Base-by-base conservation (phyloP, 2,888 invertebrate species). In the Cylloceria caligata region DNA sequence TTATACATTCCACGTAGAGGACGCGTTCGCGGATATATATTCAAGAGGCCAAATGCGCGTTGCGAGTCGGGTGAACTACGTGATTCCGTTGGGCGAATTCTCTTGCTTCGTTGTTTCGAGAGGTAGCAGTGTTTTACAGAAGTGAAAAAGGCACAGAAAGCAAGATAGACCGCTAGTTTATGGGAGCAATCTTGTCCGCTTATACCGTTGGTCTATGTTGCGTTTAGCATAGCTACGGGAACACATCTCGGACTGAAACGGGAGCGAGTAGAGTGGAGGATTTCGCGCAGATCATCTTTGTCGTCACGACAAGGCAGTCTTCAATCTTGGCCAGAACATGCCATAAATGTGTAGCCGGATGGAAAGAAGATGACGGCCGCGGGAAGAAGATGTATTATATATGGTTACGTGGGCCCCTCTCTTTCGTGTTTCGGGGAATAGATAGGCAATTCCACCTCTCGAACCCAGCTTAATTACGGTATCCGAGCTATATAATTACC, bases 1-100 rank as follows among this genome's bases (percentile, higher is more conserved):
- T 82, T 82, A 82, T 82, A 80, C 82, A 82, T 82, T 82, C 82
- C 82, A 80, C 82, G 82, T 82, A 82, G 52, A 69, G 77, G 73
- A 81, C 73, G 73, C 52, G 73, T 75, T 77, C 52, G 60, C 65
- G 64, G 52, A 82, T 84, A 69, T 80, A 75, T 81, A 80, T 81
- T 79, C 73, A 57, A 73, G 57, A 60, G 42, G 45, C 60, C 55
- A 7, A 69, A 34, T 67, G 57, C 5, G 16, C 45, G 16, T 16
- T 45, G 45, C 60, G 45, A 62, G 69, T 68, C 52, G 79, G 73
- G 79, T 77, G 72, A 81, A 77, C 72, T 73, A 77, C 81, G 81
- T 68, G 81, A 81, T 74, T 73, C 65, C 80, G 49, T 64, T 49
- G 67, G 76, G 65, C 71, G 76, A 72, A 76, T 76, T 80, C 73